Conservation (phyloP, 2,797 vertebrate genomes). For the Rachycentron canadum region DNA sequence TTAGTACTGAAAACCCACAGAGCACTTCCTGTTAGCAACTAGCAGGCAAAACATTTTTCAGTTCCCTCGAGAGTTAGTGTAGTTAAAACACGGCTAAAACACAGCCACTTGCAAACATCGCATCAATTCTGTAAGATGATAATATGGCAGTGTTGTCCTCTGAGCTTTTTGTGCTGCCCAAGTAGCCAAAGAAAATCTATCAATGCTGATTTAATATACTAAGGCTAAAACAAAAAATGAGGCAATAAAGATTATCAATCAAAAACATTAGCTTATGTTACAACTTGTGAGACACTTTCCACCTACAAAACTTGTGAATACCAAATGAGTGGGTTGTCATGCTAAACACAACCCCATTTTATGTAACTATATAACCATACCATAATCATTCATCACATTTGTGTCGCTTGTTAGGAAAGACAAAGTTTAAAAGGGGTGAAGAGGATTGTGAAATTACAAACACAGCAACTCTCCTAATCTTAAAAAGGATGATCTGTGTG, state of each 20-base stretch:
- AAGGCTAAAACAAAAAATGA: neutral
- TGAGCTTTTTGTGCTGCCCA: neutral
- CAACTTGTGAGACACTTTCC: neutral
- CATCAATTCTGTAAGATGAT: neutral
- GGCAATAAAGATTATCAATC: no score
- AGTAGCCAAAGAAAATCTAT: neutral
- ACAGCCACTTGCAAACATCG: neutral
- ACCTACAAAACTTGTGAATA: neutral
- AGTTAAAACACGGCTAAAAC: neutral
- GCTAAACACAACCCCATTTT: neutral
- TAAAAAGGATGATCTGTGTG: slow-evolving; percentile 32
- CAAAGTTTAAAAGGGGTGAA: slow-evolving; percentile 38
- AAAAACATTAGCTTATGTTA: neutral
- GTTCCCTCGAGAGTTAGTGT: neutral
- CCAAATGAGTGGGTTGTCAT: neutral
- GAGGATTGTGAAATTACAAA: slow-evolving; percentile 49
- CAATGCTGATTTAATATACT: neutral
- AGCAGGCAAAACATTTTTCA: neutral
- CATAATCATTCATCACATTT: neutral
- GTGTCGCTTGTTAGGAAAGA: slow-evolving; percentile 29
- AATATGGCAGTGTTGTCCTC: neutral
- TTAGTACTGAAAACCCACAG: neutral
- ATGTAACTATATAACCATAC: no score
- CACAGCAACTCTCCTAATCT: slow-evolving; percentile 38
- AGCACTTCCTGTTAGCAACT: neutral